Conservation (phyloP, 2,113 vertebrate genomes). For the Hemiscyllium ocellatum region DNA sequence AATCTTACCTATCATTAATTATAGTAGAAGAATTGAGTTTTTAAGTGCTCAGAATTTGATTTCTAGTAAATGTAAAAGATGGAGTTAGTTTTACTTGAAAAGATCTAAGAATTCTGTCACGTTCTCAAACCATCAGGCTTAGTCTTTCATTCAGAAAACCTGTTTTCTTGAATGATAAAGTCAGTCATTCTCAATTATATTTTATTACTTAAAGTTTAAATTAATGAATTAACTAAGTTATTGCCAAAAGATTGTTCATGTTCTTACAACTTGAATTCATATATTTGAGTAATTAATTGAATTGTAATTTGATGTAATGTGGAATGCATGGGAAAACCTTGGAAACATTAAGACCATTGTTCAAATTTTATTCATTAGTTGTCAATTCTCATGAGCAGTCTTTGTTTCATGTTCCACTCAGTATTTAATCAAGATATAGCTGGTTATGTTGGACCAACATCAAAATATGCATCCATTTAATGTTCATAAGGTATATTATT, state of each 20-base stretch:
- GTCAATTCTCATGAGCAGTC: background rate
- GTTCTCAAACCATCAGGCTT: background rate
- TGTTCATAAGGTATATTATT: background rate
- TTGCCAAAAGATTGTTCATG: background rate
- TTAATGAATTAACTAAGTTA: background rate
- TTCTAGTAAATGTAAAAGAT: background rate
- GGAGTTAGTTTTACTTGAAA: background rate
- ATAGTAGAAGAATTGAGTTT: background rate
- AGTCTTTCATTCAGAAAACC: background rate
- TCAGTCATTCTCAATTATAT: background rate
- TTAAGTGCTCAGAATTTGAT: background rate
- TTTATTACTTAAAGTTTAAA: background rate
- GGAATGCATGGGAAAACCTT: background rate
- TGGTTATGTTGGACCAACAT: background rate
- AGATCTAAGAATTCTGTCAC: background rate
- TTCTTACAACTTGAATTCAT: background rate
- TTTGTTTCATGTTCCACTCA: background rate
- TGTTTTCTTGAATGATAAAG: background rate
- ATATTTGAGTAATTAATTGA: background rate
- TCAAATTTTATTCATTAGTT: background rate
- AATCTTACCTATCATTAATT: background rate
- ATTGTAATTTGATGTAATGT: background rate
- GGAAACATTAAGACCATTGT: background rate
- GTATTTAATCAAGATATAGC: background rate
- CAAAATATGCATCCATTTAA: background rate